These are phyloP conservation scores for Dynastes hyllus DNA, from an alignment of 2,888 invertebrate genomes.

Conservation along the genomic window DNA sequence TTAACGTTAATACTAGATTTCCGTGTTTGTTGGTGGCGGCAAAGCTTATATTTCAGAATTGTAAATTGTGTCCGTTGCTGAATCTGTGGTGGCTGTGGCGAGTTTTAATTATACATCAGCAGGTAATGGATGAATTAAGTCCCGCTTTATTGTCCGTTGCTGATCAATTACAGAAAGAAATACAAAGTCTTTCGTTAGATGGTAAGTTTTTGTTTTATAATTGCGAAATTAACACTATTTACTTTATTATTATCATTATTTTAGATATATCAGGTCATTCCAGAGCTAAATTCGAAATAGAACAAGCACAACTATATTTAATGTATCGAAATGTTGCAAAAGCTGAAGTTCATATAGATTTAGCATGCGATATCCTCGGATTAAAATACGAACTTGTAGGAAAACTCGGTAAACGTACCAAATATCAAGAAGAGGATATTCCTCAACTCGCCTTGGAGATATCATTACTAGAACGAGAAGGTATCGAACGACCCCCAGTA, in stretches of 20 bases:
- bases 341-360: conserved; percentile 79
- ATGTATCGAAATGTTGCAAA: conserved; percentile 83
- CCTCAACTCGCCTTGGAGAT: conserved; percentile 89
- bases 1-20: conserved; percentile 77
- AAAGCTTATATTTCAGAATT: conserved; percentile 69
- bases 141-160: conserved; percentile 78
- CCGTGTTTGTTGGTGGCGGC: conserved; percentile 72
- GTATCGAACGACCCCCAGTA: conserved; percentile 70
- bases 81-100: conserved; percentile 85
- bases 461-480: conserved; percentile 69
- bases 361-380: conserved; percentile 78
- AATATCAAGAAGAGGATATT: conserved; percentile 86
- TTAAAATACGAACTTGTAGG: conserved; percentile 83
- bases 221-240: neutral
- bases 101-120: conserved; percentile 83
- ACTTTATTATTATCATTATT: conserved; percentile 15
- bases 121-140: conserved; percentile 83
- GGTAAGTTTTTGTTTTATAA: conserved; percentile 61
- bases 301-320: conserved; percentile 80
- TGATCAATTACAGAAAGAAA: conserved; percentile 69
- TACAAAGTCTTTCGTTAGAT: conserved; percentile 65
- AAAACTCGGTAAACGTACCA: conserved; percentile 91
- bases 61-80: conserved; percentile 65
- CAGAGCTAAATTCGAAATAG: conserved; percentile 73
- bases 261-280: conserved; percentile 59